Base-by-base conservation (phyloP, 2,113 vertebrate genomes). In the Connochaetes taurinus region DNA sequence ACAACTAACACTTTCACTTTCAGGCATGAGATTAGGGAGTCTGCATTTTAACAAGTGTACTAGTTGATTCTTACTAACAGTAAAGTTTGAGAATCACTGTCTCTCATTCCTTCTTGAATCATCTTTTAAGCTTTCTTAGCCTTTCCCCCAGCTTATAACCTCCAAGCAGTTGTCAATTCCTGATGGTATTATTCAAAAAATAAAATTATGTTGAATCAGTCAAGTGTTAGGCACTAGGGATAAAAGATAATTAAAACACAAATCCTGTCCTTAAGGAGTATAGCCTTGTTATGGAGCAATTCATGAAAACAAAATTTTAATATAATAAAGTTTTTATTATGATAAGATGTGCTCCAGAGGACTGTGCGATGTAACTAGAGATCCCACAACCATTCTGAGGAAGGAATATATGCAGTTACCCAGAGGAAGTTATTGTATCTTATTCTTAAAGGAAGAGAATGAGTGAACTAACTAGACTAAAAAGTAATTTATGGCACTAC, bases 181-280 rank as follows among this genome's bases (percentile, higher is more conserved):
- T 84, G 62, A 82, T 74, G n/a, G 50, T 45, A 89, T 78, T 89
- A 82, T 93, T 89, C n/a, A 91, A 50, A 52, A 85, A 95, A 83
- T 33, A 85, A 97, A 88, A 91, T 94, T 94, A 93, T 86, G 93
- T 76, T 91, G n/a, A 89, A 21, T 33, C 36, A 94, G 45, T 58
- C 47, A 94, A 84, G 76, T 93, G 16, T 82, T 98, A 88, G 64
- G 11, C 23, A 89, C 36, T 87, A 36, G 47, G 55, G 27, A 94
- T 36, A 88, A 96, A 57, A 94, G 19, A 94, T 89, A 96, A 96
- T 88, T 88, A 88, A 95, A 23, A 86, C 7, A 60, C 90, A 84
- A 96, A 58, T 11, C 25, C 13, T 91, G 23, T 93, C 76, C n/a
- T 85, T 93, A 81, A 90, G 50, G 33, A 94, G 13, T 83, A 43